Evolutionary conservation across 2,113 vertebrate species (phyloP), one percentile per base, ranked within the genome.

Genomic region (Mugil cephalus): DNA sequence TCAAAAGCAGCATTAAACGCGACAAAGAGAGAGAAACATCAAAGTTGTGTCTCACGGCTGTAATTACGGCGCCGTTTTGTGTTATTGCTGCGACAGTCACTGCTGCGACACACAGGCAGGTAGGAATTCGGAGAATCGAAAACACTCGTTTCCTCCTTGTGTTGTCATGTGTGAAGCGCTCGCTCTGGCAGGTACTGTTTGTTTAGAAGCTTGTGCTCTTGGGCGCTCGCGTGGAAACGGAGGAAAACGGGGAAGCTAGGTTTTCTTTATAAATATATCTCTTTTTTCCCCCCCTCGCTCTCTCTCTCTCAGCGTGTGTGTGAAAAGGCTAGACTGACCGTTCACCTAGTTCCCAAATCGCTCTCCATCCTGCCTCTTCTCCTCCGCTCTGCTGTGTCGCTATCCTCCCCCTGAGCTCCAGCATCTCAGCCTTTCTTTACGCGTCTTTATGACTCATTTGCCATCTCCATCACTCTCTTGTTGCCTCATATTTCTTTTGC

Each of bases 301-400:
- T n/a, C n/a, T n/a, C 12, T 7, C 4, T 19, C 15, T 10, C 17
- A 0, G 10, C 53, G 46, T 46, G 74, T 63, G 52, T 61, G 55
- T 51, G 47, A 64, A 70, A 52, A 40, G 55, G 38, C 19, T 43
- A n/a, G 39, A 68, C 47, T 64, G 79, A 85, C 55, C 18, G 1
- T 76, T 88, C 65, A 80, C 81, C 66, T 63, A 74, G 30, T 80
- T 86, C 80, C 60, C 47, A 71, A 87, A 69, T 77, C 63, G 45
- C 48, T 59, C 58, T 48, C 65, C 58, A 34, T 74, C 30, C 55
- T 4, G 34, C 56, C 50, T 13, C 67, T 36, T 58, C 17, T 62
- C 50, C 21, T 60, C 24, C 43, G 3, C 53, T 43, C 61, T 8
- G 18, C 59, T 55, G 12, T 43, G 34, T 64, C 1, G 2, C 73